Evolutionary conservation across 2,797 vertebrate genomes (phyloP).

Genomic region (Menidia menidia): DNA sequence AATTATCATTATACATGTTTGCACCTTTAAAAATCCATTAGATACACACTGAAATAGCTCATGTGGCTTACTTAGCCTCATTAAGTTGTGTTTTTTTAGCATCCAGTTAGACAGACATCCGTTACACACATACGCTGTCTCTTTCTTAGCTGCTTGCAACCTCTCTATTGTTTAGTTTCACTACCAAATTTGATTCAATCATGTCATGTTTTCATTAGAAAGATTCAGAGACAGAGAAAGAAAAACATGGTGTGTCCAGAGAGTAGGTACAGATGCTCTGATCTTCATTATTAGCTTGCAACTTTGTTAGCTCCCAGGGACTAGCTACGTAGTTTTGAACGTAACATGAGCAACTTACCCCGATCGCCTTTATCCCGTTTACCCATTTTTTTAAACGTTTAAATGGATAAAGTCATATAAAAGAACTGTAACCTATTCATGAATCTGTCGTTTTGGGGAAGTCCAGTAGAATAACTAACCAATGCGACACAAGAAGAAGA

Average conservation of each 20-base stretch:
- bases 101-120: not conserved
- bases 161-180: not conserved
- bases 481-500: not conserved
- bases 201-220: not conserved
- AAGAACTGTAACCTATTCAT: not conserved
- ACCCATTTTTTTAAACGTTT: slow-evolving; percentile 75
- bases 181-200: not conserved
- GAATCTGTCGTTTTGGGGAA: not conserved
- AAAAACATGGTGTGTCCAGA: not conserved
- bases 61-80: not conserved
- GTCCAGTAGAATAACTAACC: not conserved
- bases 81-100: not conserved
- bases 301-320: slow-evolving; percentile 8
- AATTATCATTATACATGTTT: not conserved
- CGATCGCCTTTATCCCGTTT: slow-evolving; percentile 83
- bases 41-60: not conserved
- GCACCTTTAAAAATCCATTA: not conserved
- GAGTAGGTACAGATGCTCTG: too few species aligned
- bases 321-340: slow-evolving; percentile 2
- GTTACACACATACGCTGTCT: too few species aligned
- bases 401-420: not conserved
- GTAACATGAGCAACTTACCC: slow-evolving; percentile 69
- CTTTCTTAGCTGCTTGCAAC: not conserved
- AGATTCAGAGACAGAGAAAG: not conserved
- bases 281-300: not conserved